A percentile compares a stretch with the other conserved stretches of the same genome.
These are phyloP conservation scores for Drosophila lacertosa DNA, from an alignment of 1,140 invertebrate species.

Conservation along the genomic window DNA sequence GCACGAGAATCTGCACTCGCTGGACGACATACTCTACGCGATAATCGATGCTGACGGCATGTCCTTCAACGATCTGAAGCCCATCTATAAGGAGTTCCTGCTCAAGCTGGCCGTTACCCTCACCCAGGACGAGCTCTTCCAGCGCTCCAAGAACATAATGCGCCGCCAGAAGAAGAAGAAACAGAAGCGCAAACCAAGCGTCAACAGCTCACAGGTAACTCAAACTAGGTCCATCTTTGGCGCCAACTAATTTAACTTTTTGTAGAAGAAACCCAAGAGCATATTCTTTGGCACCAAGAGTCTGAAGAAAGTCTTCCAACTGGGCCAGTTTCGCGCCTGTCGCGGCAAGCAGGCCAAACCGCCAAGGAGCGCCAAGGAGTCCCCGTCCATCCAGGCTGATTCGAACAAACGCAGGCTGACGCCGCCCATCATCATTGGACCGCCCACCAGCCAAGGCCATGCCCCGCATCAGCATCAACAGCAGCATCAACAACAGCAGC, in stretches of 20 bases:
- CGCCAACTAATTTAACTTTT: too few relatives aligned
- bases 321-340: constrained; percentile 78
- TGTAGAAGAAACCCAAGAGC: constrained; percentile 85
- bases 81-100: constrained; percentile 94
- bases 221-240: background rate
- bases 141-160: constrained; percentile 95
- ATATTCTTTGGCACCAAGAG: constrained; percentile 85
- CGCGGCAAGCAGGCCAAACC: constrained; percentile 68
- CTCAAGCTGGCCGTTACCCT: constrained; percentile 93
- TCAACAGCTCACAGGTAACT: constrained; percentile 61
- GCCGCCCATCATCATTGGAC: constrained; percentile 58
- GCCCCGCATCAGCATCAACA: constrained; percentile 54
- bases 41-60: constrained; percentile 95
- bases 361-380: constrained; percentile 45
- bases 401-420: constrained; percentile 55
- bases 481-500: constrained; percentile 43
- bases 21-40: constrained; percentile 94
- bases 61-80: constrained; percentile 96
- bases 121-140: constrained; percentile 95
- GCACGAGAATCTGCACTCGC: constrained; percentile 93
- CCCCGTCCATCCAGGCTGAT: constrained; percentile 36
- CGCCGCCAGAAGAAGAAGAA: constrained; percentile 90
- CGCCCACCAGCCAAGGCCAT: constrained; percentile 50
- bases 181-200: constrained; percentile 85
- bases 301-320: constrained; percentile 84